phyloP scores from a whole-genome alignment of 2,113 vertebrate species.

The Bufo gargarizans region DNA sequence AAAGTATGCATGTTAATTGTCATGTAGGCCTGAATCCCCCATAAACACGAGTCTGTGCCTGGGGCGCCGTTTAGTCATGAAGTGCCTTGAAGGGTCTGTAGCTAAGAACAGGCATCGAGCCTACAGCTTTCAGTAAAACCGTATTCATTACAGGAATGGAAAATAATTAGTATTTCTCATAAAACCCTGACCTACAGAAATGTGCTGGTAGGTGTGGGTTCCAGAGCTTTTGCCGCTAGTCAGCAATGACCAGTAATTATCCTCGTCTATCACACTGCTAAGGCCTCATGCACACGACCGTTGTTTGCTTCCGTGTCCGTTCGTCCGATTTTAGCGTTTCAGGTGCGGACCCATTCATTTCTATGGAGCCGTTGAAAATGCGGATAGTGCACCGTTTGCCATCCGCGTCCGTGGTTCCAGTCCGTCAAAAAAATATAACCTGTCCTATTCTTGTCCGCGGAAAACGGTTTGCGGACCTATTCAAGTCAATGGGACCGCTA shows the following conservation, averaged over 20 bases:
- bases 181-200: not conserved
- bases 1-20: conserved; percentile 20
- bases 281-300: no score
- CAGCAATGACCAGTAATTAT: not conserved
- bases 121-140: not conserved
- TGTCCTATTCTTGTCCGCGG: no score
- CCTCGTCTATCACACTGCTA: not conserved
- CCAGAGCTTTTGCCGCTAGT: not conserved
- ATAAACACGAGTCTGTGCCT: not conserved
- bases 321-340: no score
- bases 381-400: no score
- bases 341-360: no score
- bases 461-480: no score
- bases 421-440: no score
- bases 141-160: not conserved
- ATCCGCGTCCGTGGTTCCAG: no score
- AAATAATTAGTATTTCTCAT: not conserved
- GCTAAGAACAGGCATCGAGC: not conserved
- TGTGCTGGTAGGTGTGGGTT: not conserved
- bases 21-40: conserved; percentile 3
- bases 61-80: not conserved
- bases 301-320: no score
- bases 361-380: no score
- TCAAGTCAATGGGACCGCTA: no score
- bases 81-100: not conserved